These are phyloP conservation scores for Apantesis nais DNA, from an alignment of 2,888 invertebrate species.

Conservation along the genomic window DNA sequence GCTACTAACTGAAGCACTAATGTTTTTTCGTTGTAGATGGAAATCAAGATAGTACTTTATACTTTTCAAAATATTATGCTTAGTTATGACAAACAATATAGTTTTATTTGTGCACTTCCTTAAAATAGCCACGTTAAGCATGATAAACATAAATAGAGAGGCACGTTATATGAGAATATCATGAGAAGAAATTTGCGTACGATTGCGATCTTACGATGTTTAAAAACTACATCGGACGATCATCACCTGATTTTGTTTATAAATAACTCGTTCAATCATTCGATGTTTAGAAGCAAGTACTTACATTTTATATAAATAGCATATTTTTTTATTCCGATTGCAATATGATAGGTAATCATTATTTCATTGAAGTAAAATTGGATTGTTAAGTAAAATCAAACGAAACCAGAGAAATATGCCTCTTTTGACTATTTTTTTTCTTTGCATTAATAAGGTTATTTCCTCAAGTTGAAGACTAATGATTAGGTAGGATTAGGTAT, in stretches of 20 bases:
- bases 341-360: neutral
- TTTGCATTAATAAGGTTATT: neutral
- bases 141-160: neutral
- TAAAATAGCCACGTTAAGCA: neutral
- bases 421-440: neutral
- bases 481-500: too few relatives aligned
- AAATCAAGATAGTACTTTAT: neutral
- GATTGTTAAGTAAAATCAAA: neutral
- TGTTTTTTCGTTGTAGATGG: too few relatives aligned
- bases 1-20: too few relatives aligned
- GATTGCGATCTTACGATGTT: slow-evolving; percentile 10
- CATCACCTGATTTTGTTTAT: slow-evolving; percentile 20
- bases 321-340: neutral
- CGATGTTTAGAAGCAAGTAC: neutral
- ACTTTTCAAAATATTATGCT: neutral
- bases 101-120: neutral
- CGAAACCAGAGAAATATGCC: neutral
- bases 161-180: neutral
- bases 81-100: neutral
- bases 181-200: neutral
- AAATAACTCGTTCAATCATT: slow-evolving; percentile 6
- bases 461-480: slow-evolving; percentile 2
- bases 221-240: slow-evolving; percentile 12
- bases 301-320: slow-evolving; percentile 3
- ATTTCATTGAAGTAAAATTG: neutral